Evolutionary conservation across 1,140 invertebrate genomes (phyloP), one percentile per base, ranked within the genome.

Genomic region (Ips typographus): DNA sequence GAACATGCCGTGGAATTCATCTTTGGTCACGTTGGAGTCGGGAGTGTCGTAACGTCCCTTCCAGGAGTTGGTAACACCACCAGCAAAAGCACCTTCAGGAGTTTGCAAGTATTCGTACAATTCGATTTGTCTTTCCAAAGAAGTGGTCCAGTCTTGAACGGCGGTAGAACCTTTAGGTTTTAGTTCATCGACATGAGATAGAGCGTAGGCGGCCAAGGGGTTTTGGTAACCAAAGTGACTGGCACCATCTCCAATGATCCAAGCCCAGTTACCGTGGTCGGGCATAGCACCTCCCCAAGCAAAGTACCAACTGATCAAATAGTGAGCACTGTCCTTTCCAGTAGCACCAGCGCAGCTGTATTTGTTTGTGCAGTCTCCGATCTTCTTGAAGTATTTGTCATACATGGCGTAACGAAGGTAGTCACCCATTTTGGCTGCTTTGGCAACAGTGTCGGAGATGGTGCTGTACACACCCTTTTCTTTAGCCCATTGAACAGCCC

Each of bases 211-310:
- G 6, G 71, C 44, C 56, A 72, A 22, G 42, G 71, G 71, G 44
- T 72, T 72, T 40, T 72, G 71, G 59, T 72, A 72, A 47, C 71
- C 71, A 39, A 70, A 69, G 40, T 72, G 71, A 57, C 61, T 61
- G 22, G 56, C 63, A 22, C 63, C 63, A 37, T 69, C 67, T 62
- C 67, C 71, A 47, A 72, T 70, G 49, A 69, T 55, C 71, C 71
- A 72, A 36, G 67, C 61, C 61, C 66, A 72, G 38, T 49, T 51
- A 22, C 49, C 61, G 36, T 61, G 22, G 36, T 57, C 37, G 43
- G 66, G 43, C 39, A 69, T 42, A 4, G 71, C 63, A 37, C 53
- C 71, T 38, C 71, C 71, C 67, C 67, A 72, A 37, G 65, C 67
- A 40, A 70, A 53, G 62, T 72, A 70, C 71, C 71, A 72, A 40